These are phyloP conservation scores for Malthinus seriepunctatus DNA, from an alignment of 2,888 invertebrate species.

Conservation along the genomic window DNA sequence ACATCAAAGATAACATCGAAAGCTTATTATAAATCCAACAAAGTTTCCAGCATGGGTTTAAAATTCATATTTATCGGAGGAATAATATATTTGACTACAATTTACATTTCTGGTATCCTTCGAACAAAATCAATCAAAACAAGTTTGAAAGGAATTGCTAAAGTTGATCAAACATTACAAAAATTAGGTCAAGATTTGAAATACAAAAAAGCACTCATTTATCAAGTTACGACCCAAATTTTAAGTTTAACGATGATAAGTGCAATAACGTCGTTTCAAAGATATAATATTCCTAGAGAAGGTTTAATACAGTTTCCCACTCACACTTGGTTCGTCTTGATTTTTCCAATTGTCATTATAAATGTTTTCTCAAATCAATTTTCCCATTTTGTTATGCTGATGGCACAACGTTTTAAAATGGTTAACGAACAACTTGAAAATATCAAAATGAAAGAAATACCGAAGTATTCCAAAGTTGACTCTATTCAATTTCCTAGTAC, in stretches of 20 bases:
- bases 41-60: slow-evolving; percentile 16
- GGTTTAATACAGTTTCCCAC: slow-evolving; percentile 7
- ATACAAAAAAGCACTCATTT: slow-evolving; percentile 12
- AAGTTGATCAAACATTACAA: slow-evolving; percentile 4
- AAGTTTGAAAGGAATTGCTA: slow-evolving; percentile 6
- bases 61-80: slow-evolving; percentile 11
- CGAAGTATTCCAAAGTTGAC: not conserved
- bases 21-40: slow-evolving; percentile 15
- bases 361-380: slow-evolving; percentile 17
- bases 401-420: slow-evolving; percentile 14
- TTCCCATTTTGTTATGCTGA: slow-evolving; percentile 10
- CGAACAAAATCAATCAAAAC: slow-evolving; percentile 15
- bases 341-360: slow-evolving; percentile 8
- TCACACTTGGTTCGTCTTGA: slow-evolving; percentile 10
- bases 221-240: slow-evolving; percentile 12
- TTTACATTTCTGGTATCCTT: slow-evolving; percentile 10
- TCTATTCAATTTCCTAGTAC: not conserved
- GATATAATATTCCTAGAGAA: slow-evolving; percentile 13
- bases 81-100: slow-evolving; percentile 6
- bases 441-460: not conserved
- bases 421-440: slow-evolving; percentile 9
- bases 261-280: slow-evolving; percentile 1
- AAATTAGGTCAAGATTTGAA: slow-evolving; percentile 10
- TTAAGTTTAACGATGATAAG: not conserved
- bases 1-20: slow-evolving; percentile 10